Evolutionary conservation across 2,888 invertebrate genomes (phyloP).

Genomic region (Petrolisthes cinctipes): DNA sequence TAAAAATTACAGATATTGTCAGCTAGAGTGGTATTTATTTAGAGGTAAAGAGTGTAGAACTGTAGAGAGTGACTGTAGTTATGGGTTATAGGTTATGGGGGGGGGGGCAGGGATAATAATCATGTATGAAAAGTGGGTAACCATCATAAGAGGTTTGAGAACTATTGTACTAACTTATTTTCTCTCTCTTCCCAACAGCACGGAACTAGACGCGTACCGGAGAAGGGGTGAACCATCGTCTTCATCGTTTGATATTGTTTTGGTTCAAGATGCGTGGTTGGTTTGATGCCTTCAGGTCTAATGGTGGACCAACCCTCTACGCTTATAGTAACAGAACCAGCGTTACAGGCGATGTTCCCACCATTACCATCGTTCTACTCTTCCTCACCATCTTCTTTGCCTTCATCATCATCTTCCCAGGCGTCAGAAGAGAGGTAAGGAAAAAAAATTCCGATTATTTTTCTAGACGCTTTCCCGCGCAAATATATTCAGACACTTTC

Average conservation of each 20-base stretch:
- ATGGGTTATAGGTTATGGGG: too few relatives aligned
- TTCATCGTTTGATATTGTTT: not conserved
- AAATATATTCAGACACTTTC: not conserved
- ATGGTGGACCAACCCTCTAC: constrained; percentile 96
- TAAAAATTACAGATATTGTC: too few relatives aligned
- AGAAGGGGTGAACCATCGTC: constrained; percentile 46
- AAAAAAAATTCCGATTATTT: not conserved
- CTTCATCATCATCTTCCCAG: constrained; percentile 95
- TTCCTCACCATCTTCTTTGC: constrained; percentile 93
- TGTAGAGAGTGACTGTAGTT: too few relatives aligned
- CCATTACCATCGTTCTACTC: constrained; percentile 86
- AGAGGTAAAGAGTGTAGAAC: too few relatives aligned
- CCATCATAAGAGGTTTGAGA: too few relatives aligned
- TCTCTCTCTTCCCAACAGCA: not conserved
- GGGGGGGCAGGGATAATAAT: too few relatives aligned
- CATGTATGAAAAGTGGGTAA: too few relatives aligned
- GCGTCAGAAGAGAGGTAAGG: constrained; percentile 90
- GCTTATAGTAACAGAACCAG: constrained; percentile 94
- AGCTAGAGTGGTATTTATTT: too few relatives aligned
- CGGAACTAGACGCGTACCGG: constrained; percentile 10
- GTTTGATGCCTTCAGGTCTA: constrained; percentile 97
- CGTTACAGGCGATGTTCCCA: constrained; percentile 91
- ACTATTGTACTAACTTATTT: not conserved
- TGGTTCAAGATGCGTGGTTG: constrained; percentile 83
- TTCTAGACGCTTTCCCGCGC: constrained; percentile 21